phyloP scores from a whole-genome alignment of 2,888 invertebrate genomes.

The Lagria hirta region DNA sequence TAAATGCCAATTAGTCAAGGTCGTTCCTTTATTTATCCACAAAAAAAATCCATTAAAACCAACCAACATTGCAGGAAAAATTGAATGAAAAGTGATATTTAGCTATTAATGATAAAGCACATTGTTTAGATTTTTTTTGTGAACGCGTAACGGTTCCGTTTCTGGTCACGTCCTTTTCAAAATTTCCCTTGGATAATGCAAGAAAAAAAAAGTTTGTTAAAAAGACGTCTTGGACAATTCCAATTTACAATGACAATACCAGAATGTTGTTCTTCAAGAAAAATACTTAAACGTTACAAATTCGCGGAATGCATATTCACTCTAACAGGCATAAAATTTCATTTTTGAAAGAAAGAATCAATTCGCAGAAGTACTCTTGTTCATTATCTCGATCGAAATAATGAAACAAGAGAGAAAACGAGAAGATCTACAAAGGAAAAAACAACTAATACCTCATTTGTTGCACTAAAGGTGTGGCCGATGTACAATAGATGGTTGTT shows the following conservation, averaged over 20 bases:
- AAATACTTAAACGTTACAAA: slow-evolving; percentile 15
- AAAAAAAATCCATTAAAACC: slow-evolving; percentile 13
- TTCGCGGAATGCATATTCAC: slow-evolving; percentile 22
- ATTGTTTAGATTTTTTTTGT: slow-evolving; percentile 3
- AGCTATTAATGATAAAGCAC: slow-evolving; percentile 3
- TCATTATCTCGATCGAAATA: slow-evolving; percentile 13
- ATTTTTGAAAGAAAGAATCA: slow-evolving; percentile 19
- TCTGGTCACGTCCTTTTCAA: slow-evolving; percentile 21
- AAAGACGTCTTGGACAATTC: slow-evolving; percentile 15
- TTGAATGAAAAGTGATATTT: slow-evolving; percentile 15
- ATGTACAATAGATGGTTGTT: slow-evolving; percentile 8
- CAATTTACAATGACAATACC: slow-evolving; percentile 22
- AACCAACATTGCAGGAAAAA: slow-evolving; percentile 6
- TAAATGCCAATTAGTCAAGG: too few species aligned
- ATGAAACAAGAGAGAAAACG: too few species aligned
- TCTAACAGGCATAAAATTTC: slow-evolving; percentile 25
- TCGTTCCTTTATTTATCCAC: too few species aligned
- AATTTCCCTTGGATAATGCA: slow-evolving; percentile 6
- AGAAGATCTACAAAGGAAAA: slow-evolving; percentile 5
- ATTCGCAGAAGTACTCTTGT: slow-evolving; percentile 17
- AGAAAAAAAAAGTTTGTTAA: slow-evolving; percentile 18
- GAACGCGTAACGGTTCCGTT: slow-evolving; percentile 19
- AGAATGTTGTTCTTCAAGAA: slow-evolving; percentile 4
- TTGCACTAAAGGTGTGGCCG: slow-evolving; percentile 10
- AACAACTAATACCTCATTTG: slow-evolving; percentile 15